Evolutionary conservation across 2,888 invertebrate genomes (phyloP), one percentile per base, ranked within the genome.

Genomic region (Choreutis nemorana): DNA sequence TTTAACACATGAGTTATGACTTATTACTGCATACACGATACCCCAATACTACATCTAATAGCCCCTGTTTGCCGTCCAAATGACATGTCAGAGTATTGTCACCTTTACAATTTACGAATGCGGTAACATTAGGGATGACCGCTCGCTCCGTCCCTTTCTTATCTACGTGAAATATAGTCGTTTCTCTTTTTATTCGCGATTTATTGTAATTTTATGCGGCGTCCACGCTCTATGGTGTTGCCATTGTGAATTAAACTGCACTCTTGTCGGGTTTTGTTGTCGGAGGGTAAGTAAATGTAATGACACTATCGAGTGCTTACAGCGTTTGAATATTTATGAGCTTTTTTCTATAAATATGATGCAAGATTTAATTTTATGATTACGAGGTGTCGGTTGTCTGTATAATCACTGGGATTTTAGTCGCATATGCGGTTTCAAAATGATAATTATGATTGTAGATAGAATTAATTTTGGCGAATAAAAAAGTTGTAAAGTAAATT

Each of bases 201-300:
- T 75, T 77, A 77, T 77, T 72, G 72, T 77, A 73, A 77, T 77
- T 72, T 75, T 75, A 77, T 77, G 67, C 75, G 60, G 60, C 61
- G 65, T 58, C 67, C 60, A 54, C 50, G 49, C 55, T 55, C 44
- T 40, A 32, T 36, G 42, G 41, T 37, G 46, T 48, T 45, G 51
- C 67, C 58, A 59, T 77, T 77, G 72, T 73, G 52, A 50, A 50
- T 55, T 77, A 77, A 77, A 75, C 68, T 70, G 54, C 58, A 62
- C 63, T 54, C 65, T 67, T 61, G 58, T 58, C 44, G 55, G 45
- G 52, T 56, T 58, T 56, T 60, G 64, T 61, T 60, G 57, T 56
- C 51, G 40, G 53, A 62, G 67, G 67, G 71, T 54, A 54, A 59
- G 51, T 50, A 48, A 52, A 58, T 54, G 56, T 58, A 55, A 60